Evolutionary conservation across 2,797 vertebrate species (phyloP).

Genomic region (Phalloptychus januarius): DNA sequence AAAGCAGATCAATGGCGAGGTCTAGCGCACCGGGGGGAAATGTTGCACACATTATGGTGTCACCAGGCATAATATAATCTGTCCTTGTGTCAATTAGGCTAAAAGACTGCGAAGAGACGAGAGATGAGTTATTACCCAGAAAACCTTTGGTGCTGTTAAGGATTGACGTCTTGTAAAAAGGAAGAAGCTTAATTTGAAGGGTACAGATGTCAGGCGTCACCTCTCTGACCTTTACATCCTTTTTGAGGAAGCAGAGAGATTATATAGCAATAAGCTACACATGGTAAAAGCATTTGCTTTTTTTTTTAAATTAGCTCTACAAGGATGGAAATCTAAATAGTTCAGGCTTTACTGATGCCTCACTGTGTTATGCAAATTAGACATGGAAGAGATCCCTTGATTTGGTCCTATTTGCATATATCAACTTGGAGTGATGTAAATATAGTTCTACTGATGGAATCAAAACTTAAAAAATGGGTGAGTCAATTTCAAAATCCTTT

Average conservation of each 20-base stretch:
- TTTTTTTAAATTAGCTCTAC: not conserved
- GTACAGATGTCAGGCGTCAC: slow-evolving; percentile 5
- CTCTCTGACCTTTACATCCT: slow-evolving; percentile 18
- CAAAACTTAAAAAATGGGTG: slow-evolving; percentile 11
- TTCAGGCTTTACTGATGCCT: not conserved
- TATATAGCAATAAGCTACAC: slow-evolving; percentile 26
- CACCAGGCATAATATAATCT: not conserved
- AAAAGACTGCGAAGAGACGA: not conserved
- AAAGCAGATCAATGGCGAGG: not conserved
- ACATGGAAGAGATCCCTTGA: not conserved
- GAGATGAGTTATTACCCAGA: not conserved
- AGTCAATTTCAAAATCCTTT: not conserved
- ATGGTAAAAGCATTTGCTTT: not conserved
- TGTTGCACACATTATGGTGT: not conserved
- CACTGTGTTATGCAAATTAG: not conserved
- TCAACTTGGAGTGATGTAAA: slow-evolving; percentile 2
- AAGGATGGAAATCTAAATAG: not conserved
- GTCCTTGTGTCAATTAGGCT: not conserved
- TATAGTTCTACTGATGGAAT: not conserved
- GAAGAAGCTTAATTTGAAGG: not conserved
- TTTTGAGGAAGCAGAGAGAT: slow-evolving; percentile 19
- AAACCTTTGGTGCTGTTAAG: not conserved
- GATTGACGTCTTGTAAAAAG: slow-evolving; percentile 6
- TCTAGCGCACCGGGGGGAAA: not conserved
- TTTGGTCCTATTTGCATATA: not conserved